These are phyloP conservation scores for Acanthochromis polyacanthus DNA, from an alignment of 2,113 vertebrate species.

Conservation along the genomic window DNA sequence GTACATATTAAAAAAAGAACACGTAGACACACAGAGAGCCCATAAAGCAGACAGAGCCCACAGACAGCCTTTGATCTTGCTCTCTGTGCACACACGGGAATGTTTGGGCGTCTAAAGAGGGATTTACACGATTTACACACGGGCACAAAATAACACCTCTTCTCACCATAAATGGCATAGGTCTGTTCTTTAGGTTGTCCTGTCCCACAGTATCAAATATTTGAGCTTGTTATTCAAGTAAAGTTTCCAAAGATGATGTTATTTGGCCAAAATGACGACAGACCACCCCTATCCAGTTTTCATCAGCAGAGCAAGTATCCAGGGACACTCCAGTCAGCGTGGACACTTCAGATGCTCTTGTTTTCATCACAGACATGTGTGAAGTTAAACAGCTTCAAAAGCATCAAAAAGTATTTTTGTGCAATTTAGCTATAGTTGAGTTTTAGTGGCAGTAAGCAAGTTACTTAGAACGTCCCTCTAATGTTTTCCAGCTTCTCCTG, in stretches of 20 bases:
- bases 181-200: neutral
- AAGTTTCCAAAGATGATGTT: slow-evolving; percentile 3
- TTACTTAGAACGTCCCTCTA: too few relatives aligned
- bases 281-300: neutral
- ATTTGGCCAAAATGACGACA: neutral
- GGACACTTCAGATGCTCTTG: neutral
- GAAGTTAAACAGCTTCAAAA: too few relatives aligned
- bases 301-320: neutral
- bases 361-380: too few relatives aligned
- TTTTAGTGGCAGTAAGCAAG: too few relatives aligned
- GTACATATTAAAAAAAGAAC: neutral
- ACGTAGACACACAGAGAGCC: slow-evolving; percentile 10
- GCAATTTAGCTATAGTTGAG: too few relatives aligned
- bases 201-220: slow-evolving; percentile 15
- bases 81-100: slow-evolving; percentile 16
- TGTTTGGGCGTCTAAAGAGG: slow-evolving; percentile 34
- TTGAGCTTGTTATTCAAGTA: slow-evolving; percentile 23
- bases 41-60: slow-evolving; percentile 40
- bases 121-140: slow-evolving; percentile 26
- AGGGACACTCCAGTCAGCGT: neutral
- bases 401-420: too few relatives aligned
- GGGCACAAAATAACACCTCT: slow-evolving; percentile 41
- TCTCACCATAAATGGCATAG: slow-evolving; percentile 9
- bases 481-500: too few relatives aligned
- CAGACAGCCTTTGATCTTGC: slow-evolving; percentile 54